Evolutionary conservation across 2,113 vertebrate genomes (phyloP).

Genomic region (Indri indri): DNA sequence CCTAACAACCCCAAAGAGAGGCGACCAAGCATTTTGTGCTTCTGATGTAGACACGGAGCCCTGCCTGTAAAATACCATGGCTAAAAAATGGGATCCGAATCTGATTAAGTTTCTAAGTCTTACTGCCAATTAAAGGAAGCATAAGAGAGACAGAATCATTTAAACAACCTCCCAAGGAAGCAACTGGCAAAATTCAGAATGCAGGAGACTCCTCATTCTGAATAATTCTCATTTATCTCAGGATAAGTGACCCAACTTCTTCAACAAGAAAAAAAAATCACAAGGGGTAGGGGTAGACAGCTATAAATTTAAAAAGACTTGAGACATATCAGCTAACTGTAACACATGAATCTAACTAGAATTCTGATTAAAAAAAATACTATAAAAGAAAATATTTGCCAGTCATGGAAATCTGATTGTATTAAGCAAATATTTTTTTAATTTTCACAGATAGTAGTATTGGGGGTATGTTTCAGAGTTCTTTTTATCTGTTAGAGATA

Average conservation of each 20-base stretch:
- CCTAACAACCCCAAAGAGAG: background rate
- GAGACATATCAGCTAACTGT: background rate
- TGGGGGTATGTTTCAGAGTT: background rate
- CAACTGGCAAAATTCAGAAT: background rate
- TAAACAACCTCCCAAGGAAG: background rate
- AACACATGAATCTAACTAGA: background rate
- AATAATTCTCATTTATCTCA: background rate
- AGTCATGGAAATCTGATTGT: background rate
- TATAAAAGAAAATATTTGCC: background rate
- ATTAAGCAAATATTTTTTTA: background rate
- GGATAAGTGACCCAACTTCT: background rate
- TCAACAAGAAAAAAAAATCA: background rate
- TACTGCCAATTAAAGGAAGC: background rate
- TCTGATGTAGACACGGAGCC: background rate
- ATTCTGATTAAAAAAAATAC: background rate
- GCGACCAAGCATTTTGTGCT: background rate
- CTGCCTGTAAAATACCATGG: background rate
- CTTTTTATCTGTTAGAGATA: background rate
- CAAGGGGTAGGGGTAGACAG: background rate
- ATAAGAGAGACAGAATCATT: background rate
- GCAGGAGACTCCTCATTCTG: background rate
- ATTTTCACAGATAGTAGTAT: background rate
- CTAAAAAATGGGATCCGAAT: background rate
- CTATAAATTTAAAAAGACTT: background rate
- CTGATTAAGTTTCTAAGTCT: constrained; percentile 23